Conservation (phyloP, 2,113 vertebrate species). For the Casuarius casuarius region DNA sequence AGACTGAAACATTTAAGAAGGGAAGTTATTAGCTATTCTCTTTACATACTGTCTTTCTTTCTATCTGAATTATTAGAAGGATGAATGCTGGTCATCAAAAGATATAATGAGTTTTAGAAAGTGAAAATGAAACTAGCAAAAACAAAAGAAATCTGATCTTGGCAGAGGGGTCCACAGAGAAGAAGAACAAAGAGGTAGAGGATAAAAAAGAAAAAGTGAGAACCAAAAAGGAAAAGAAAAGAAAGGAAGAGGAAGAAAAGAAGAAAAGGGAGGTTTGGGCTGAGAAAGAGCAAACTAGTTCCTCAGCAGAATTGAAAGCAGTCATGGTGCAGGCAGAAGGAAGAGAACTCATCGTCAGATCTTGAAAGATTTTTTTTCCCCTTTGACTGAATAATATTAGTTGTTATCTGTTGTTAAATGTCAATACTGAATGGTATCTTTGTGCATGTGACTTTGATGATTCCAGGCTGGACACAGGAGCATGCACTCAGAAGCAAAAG, state of each 20-base stretch:
- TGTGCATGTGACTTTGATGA: background rate
- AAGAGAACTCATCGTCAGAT: background rate
- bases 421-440: background rate
- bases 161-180: slow-evolving; percentile 61
- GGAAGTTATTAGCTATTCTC: slow-evolving; percentile 67
- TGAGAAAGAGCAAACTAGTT: background rate
- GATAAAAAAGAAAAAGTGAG: slow-evolving; percentile 37
- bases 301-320: background rate
- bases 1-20: slow-evolving; percentile 47
- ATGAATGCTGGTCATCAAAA: slow-evolving; percentile 72
- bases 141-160: slow-evolving; percentile 69
- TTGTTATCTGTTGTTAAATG: background rate
- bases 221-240: background rate
- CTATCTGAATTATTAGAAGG: slow-evolving; percentile 69
- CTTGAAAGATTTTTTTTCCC: background rate
- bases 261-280: background rate
- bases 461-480: background rate
- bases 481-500: background rate
- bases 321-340: background rate
- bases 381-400: background rate
- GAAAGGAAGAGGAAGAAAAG: background rate
- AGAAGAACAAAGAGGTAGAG: slow-evolving; percentile 65
- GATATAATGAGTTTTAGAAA: slow-evolving; percentile 72
- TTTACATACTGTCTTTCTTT: slow-evolving; percentile 62
- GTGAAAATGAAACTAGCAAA: slow-evolving; percentile 73